A percentile compares a stretch with the other conserved stretches of the same genome.
phyloP scores from a whole-genome alignment of 2,888 invertebrate species.

The Meganola albula region DNA sequence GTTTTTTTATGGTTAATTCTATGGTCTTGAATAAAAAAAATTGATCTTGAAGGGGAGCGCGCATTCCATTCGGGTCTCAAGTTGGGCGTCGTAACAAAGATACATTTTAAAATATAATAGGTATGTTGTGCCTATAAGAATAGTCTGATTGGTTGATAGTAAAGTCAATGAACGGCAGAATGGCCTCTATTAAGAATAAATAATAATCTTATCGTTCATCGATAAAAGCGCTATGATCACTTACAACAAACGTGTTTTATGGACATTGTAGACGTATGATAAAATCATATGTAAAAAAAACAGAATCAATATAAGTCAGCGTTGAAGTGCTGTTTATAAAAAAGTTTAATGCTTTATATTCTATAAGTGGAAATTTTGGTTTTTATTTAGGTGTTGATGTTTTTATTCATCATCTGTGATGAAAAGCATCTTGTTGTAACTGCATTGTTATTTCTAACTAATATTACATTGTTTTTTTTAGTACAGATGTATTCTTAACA shows the following conservation, averaged over 20 bases:
- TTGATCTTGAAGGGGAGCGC: too few species aligned
- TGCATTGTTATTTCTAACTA: constrained; percentile 28
- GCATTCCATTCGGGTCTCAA: too few species aligned
- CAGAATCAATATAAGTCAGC: constrained; percentile 9
- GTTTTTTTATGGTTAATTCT: too few species aligned
- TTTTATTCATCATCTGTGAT: constrained; percentile 14
- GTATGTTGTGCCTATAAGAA: too few species aligned
- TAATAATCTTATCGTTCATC: too few species aligned
- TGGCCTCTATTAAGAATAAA: too few species aligned
- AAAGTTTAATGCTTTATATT: constrained; percentile 15
- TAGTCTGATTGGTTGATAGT: too few species aligned
- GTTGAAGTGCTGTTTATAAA: constrained; percentile 12
- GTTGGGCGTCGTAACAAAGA: too few species aligned
- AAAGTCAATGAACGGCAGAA: too few species aligned
- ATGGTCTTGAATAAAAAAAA: too few species aligned
- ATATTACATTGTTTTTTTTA: constrained; percentile 26
- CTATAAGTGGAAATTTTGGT: constrained; percentile 12
- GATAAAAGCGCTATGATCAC: constrained; percentile 8
- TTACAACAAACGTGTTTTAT: constrained; percentile 9
- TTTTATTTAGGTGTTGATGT: constrained; percentile 11
- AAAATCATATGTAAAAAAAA: constrained; percentile 14
- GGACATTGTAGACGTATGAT: constrained; percentile 12
- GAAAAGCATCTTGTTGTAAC: constrained; percentile 22
- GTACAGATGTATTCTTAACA: constrained; percentile 29
- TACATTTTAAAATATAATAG: too few species aligned